Evolutionary conservation across 2,888 invertebrate species (phyloP).

Genomic region (Pachliopta kotzebuea): DNA sequence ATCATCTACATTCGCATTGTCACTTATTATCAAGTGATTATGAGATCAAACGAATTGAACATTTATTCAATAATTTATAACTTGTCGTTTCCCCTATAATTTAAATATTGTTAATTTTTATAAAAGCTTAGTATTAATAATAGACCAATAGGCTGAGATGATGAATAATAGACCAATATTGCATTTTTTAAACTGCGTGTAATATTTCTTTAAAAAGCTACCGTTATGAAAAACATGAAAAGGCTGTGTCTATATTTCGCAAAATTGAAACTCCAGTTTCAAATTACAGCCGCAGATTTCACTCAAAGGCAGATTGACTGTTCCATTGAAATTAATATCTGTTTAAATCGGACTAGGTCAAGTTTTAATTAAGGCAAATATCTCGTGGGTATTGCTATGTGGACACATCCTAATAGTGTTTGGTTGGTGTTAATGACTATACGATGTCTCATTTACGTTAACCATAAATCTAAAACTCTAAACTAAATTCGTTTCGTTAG

Average conservation of each 20-base stretch:
- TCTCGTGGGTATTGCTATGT: conserved; percentile 57
- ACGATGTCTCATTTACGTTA: conserved; percentile 24
- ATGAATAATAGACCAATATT: too few species aligned
- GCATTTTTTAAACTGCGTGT: too few species aligned
- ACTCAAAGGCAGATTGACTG: conserved; percentile 3
- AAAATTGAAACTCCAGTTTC: neutral
- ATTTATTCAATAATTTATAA: too few species aligned
- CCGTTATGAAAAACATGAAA: neutral
- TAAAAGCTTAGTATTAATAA: too few species aligned
- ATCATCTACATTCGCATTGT: too few species aligned
- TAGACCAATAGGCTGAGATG: too few species aligned
- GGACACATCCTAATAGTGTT: conserved; percentile 60
- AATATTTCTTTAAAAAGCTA: too few species aligned
- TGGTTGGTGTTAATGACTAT: conserved; percentile 50
- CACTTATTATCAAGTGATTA: too few species aligned
- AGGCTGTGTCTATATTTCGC: neutral
- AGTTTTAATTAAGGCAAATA: conserved; percentile 74
- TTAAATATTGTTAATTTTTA: too few species aligned
- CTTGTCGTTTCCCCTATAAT: too few species aligned
- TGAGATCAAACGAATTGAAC: too few species aligned
- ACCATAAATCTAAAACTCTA: neutral
- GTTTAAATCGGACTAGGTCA: conserved; percentile 50
- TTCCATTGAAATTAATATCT: conserved; percentile 37
- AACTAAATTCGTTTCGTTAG: neutral
- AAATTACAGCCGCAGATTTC: conserved; percentile 1